Conservation (phyloP, 1,140 invertebrate species). For the Teleogryllus occipitalis region DNA sequence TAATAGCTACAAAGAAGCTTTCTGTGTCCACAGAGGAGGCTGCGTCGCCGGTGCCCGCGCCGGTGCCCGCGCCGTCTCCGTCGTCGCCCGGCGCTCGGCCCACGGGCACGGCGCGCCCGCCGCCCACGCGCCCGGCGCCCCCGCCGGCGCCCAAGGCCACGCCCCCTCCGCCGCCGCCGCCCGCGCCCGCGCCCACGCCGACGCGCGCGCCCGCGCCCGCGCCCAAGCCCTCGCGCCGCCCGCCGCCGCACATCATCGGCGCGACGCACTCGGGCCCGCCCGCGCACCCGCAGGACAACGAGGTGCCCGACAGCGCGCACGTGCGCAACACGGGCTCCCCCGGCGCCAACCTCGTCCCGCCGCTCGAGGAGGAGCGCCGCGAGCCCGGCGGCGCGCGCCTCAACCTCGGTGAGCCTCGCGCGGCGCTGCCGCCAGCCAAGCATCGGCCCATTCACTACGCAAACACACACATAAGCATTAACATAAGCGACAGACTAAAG, state of each 20-base stretch:
- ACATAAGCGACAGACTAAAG: too few species aligned
- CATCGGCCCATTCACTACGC: too few species aligned
- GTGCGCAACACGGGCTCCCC: conserved; percentile 42
- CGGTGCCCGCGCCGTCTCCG: conserved; percentile 14
- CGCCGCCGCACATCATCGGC: conserved; percentile 24
- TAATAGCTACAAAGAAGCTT: too few species aligned
- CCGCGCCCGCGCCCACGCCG: conserved; percentile 23
- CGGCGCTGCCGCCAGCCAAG: too few species aligned
- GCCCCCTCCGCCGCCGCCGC: conserved; percentile 24
- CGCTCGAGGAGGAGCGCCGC: conserved; percentile 49
- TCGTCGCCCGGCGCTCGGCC: conserved; percentile 27
- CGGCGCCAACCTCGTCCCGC: conserved; percentile 49
- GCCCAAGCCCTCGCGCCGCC: background rate
- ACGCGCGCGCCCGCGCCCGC: conserved; percentile 14
- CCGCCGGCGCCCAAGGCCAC: background rate
- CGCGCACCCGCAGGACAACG: conserved; percentile 51
- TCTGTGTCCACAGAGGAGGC: too few species aligned
- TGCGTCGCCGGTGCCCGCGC: background rate
- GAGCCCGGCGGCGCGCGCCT: conserved; percentile 63
- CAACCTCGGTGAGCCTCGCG: conserved; percentile 53
- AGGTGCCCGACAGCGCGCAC: conserved; percentile 45
- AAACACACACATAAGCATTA: too few species aligned
- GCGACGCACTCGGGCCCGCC: conserved; percentile 50
- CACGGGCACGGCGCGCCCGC: conserved; percentile 26
- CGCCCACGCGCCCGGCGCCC: background rate